Conservation (phyloP, 2,888 invertebrate genomes). For the Leptopterna dolabrata region DNA sequence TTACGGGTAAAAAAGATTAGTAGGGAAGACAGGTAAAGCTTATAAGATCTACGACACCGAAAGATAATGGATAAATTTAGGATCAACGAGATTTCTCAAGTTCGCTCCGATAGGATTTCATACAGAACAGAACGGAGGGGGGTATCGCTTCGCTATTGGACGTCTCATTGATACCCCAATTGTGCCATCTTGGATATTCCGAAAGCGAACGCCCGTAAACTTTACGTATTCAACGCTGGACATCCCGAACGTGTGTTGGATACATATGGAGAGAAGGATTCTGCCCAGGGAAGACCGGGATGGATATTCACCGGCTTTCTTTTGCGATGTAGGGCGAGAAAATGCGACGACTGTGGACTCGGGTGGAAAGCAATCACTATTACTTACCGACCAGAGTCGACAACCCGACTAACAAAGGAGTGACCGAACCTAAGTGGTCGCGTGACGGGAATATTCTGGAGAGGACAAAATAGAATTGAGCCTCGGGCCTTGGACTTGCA, state of each 20-base stretch:
- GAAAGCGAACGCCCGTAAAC: background rate
- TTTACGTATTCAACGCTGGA: background rate
- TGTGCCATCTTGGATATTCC: background rate
- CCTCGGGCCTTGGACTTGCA: background rate
- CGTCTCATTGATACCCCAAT: background rate
- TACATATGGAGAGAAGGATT: background rate
- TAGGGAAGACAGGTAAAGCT: no score
- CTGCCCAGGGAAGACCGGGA: background rate
- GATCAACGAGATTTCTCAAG: no score
- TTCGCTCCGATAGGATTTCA: no score
- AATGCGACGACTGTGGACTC: background rate
- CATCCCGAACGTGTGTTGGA: background rate
- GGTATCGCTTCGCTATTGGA: background rate
- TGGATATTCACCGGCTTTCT: background rate
- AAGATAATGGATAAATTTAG: no score
- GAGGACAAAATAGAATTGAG: conserved; percentile 19
- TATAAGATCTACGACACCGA: no score
- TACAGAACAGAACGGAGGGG: no score
- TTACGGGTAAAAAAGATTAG: no score
- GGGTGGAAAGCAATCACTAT: conserved; percentile 44
- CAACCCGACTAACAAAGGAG: conserved; percentile 27
- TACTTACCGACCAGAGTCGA: conserved; percentile 25
- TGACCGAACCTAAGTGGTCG: conserved; percentile 23
- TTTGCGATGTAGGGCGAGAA: background rate
- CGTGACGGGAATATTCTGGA: conserved; percentile 38